Evolutionary conservation across 2,113 vertebrate genomes (phyloP).

Genomic region (Lipotes vexillifer): DNA sequence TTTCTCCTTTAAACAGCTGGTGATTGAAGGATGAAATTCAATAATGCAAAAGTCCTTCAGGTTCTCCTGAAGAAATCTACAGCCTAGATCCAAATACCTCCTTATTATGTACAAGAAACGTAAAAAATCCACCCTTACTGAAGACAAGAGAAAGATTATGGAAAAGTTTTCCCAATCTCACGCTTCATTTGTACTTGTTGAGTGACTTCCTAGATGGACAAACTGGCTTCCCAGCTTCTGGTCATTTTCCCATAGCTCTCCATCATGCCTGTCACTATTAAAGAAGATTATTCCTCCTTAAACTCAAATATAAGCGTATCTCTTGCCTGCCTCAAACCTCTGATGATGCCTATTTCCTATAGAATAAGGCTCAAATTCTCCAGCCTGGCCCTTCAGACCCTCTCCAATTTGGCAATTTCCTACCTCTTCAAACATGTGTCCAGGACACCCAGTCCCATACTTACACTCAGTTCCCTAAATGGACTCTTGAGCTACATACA

Average conservation of each 20-base stretch:
- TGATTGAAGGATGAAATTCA: not conserved
- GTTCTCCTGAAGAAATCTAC: not conserved
- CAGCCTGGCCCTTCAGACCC: not conserved
- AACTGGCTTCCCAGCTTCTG: not conserved
- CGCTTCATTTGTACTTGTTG: not conserved
- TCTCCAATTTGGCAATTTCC: not conserved
- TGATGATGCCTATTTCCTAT: not conserved
- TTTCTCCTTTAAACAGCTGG: not conserved
- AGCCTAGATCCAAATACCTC: not conserved
- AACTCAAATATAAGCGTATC: not conserved
- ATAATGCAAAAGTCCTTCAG: not conserved
- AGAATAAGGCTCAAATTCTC: not conserved
- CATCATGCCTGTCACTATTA: not conserved
- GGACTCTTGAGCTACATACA: not conserved
- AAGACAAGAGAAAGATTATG: not conserved
- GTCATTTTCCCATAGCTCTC: not conserved
- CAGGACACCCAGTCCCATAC: not conserved
- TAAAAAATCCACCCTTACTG: not conserved
- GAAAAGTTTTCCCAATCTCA: not conserved
- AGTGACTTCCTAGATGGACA: not conserved
- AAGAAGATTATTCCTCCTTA: not conserved
- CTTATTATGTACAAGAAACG: not conserved
- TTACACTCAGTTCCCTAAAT: not conserved
- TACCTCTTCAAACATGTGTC: not conserved
- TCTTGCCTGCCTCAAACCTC: not conserved